These are phyloP conservation scores for Ptycholaimellus sp. DNA, from an alignment of 2,888 invertebrate genomes.

Conservation along the genomic window DNA sequence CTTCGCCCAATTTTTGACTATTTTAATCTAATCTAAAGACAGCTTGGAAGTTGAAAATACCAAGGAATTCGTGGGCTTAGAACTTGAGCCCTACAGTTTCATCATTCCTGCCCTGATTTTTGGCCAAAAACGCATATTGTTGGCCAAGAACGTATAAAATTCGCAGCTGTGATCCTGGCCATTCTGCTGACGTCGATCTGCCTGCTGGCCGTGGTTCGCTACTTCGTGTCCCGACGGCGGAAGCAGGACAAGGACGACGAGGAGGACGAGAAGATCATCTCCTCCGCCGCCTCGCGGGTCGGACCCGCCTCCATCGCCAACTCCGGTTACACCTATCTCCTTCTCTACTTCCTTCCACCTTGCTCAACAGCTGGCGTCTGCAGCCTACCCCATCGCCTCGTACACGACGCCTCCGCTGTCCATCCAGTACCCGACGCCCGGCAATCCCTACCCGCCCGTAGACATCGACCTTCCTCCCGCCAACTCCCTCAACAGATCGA, in stretches of 20 bases:
- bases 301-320: too few relatives aligned
- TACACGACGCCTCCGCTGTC: neutral
- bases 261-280: slow-evolving; percentile 1
- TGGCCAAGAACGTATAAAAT: too few relatives aligned
- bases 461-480: slow-evolving; percentile 21
- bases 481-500: slow-evolving; percentile 17
- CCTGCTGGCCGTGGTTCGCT: slow-evolving; percentile 20
- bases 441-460: slow-evolving; percentile 6
- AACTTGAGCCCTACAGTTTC: too few relatives aligned
- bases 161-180: slow-evolving; percentile 23
- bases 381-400: slow-evolving; percentile 12
- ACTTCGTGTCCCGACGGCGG: slow-evolving; percentile 9
- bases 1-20: too few relatives aligned
- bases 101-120: too few relatives aligned
- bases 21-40: too few relatives aligned
- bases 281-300: neutral
- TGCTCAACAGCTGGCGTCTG: slow-evolving; percentile 1
- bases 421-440: neutral
- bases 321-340: neutral
- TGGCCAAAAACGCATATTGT: too few relatives aligned
- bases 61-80: too few relatives aligned
- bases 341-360: neutral
- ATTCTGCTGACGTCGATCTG: slow-evolving; percentile 21
- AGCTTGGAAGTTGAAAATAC: too few relatives aligned
- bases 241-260: slow-evolving; percentile 1